Base-by-base conservation (phyloP, 2,888 invertebrate genomes). In the Cheilosia urbana region DNA sequence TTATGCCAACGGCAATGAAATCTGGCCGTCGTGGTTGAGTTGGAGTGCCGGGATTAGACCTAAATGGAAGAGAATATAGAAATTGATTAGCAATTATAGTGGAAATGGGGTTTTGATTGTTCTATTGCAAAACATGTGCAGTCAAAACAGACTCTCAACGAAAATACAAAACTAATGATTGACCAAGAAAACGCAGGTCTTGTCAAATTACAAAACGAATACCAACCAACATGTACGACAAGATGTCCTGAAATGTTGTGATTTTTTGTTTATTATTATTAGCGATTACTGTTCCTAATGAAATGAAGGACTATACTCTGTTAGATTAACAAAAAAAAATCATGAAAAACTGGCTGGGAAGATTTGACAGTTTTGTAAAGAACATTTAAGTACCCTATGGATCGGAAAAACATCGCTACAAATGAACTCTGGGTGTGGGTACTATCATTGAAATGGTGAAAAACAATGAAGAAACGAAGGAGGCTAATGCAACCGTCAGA, bases 31-130 rank as follows among this genome's bases (percentile, higher is more conserved):
- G 95, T 89, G 96, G 96, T 94, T 96, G 96, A 90, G 97, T 97
- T 90, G 97, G 97, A 90, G 97, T 97, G 92, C 97, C 97, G 90
- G 97, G 97, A 93, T 97, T 97, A 89, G 97, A 97, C 95, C 97
- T 97, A 45, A 65, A 80, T 21, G 51, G 51, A 68, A 63, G 37
- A 63, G 49, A 77, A 51, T 34, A 21, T 4, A 37, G 4, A 51
- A 13, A 73, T 60, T 1, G 2, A 79, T 79, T 71, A 76, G 42
- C 51, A 34, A 60, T 13, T 1, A n/a, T 49, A 19, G 63, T 11
- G 0, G 30, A 11, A 42, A 4, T 15, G 7, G 7, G 40, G n/a
- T 3, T 27, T 19, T 9, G 53, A 24, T 66, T 34, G 19, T 42
- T 79, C 58, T 73, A 68, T 55, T 79, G 68, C 42, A 51, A 73